A percentile compares a stretch with the other conserved stretches of the same genome.
These are phyloP conservation scores for Pogonomyrmex californicus DNA, from an alignment of 1,140 invertebrate genomes.

Conservation along the genomic window DNA sequence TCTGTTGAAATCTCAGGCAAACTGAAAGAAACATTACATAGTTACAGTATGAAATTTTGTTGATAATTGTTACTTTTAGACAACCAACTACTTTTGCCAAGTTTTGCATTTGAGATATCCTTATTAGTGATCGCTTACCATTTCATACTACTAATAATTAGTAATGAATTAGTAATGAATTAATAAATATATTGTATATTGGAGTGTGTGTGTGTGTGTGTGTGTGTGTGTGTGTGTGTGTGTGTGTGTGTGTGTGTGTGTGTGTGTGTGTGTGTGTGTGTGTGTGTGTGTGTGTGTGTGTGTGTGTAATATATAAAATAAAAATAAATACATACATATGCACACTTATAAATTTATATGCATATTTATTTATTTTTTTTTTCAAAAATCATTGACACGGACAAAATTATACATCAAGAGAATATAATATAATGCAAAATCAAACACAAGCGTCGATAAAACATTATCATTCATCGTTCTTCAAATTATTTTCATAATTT, in stretches of 20 bases:
- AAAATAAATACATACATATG: no score
- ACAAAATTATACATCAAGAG: neutral
- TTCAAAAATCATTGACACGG: neutral
- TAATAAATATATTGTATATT: no score
- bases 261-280: no score
- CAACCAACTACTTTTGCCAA: neutral
- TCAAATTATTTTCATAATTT: neutral
- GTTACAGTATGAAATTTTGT: neutral
- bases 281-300: no score
- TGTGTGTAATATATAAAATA: no score
- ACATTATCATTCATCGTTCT: neutral
- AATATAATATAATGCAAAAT: neutral
- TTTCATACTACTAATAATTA: neutral
- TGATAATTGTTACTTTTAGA: neutral
- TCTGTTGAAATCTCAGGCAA: neutral
- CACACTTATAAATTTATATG: no score
- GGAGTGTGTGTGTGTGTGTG: no score
- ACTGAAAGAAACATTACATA: constrained; percentile 1
- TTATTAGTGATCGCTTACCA: neutral
- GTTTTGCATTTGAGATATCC: neutral
- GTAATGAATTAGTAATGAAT: no score
- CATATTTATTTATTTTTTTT: neutral
- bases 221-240: no score
- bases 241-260: no score
- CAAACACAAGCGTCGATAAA: neutral